Conservation (phyloP, 1,140 invertebrate genomes). For the Acyrthosiphon pisum region DNA sequence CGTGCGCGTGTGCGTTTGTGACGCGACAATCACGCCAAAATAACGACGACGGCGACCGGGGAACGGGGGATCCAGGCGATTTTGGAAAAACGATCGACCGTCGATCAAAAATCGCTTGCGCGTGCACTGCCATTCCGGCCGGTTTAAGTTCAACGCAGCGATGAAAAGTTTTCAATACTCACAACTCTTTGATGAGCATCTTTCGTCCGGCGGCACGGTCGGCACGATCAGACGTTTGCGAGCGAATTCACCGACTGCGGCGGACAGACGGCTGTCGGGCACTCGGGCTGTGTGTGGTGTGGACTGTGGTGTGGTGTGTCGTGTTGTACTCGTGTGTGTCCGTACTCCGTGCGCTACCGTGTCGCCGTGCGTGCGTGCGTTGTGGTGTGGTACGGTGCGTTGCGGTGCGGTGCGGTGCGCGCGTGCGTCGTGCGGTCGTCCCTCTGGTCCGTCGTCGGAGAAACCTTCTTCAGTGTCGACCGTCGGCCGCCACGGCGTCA, state of each 20-base stretch:
- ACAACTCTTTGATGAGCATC: slow-evolving; percentile 67
- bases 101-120: too few species aligned
- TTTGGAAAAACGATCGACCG: neutral
- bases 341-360: neutral
- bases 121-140: too few species aligned
- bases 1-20: neutral
- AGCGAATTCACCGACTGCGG: neutral
- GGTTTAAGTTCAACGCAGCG: too few species aligned
- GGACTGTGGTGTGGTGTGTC: neutral
- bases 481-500: neutral
- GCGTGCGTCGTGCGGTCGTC: neutral
- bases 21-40: neutral
- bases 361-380: neutral
- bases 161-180: neutral
- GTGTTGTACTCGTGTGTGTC: neutral
- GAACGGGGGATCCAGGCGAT: too few species aligned
- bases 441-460: neutral
- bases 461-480: neutral
- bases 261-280: neutral
- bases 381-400: neutral
- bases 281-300: neutral
- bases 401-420: too few species aligned
- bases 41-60: neutral
- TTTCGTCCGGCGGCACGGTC: slow-evolving; percentile 55
- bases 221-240: neutral